These are phyloP conservation scores for Zoanthus sociatus DNA, from an alignment of 92 coral and sea anemone species.

Conservation along the genomic window DNA sequence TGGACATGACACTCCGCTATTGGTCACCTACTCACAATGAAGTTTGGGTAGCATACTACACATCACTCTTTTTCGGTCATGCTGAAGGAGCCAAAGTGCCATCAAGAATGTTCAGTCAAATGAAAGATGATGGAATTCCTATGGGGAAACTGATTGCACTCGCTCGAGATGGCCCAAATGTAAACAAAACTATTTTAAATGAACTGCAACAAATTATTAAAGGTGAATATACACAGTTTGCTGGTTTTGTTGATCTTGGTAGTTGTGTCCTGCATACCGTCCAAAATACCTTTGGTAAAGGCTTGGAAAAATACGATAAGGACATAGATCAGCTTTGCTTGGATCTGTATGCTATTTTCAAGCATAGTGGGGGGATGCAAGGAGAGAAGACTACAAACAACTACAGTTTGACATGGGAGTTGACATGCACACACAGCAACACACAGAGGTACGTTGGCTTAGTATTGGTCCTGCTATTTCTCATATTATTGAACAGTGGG, in stretches of 20 bases:
- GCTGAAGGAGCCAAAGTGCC: conserved; percentile 12
- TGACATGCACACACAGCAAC: background rate
- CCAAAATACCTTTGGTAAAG: conserved; percentile 12
- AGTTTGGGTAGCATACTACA: conserved; percentile 3
- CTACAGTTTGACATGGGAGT: background rate
- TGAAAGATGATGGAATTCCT: conserved; percentile 10
- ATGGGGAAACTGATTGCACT: conserved; percentile 31
- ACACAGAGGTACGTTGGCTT: background rate
- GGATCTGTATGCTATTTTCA: conserved; percentile 24
- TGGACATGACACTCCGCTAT: background rate
- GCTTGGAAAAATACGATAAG: background rate
- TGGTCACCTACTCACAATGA: conserved; percentile 13
- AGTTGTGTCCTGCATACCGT: background rate
- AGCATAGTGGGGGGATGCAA: conserved; percentile 36
- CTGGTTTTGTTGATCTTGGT: conserved; percentile 32
- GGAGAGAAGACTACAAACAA: conserved; percentile 20
- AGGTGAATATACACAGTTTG: too few species aligned
- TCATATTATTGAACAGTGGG: conserved; percentile 37
- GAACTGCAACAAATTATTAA: background rate
- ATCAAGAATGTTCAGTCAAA: background rate
- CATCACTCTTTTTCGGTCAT: conserved; percentile 9
- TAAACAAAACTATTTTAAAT: conserved; percentile 10
- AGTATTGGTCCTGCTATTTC: conserved; percentile 44
- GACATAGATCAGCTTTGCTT: conserved; percentile 40
- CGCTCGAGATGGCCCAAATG: conserved; percentile 40